These are phyloP conservation scores for Xerus inauris DNA, from an alignment of 2,113 vertebrate genomes.

Conservation along the genomic window DNA sequence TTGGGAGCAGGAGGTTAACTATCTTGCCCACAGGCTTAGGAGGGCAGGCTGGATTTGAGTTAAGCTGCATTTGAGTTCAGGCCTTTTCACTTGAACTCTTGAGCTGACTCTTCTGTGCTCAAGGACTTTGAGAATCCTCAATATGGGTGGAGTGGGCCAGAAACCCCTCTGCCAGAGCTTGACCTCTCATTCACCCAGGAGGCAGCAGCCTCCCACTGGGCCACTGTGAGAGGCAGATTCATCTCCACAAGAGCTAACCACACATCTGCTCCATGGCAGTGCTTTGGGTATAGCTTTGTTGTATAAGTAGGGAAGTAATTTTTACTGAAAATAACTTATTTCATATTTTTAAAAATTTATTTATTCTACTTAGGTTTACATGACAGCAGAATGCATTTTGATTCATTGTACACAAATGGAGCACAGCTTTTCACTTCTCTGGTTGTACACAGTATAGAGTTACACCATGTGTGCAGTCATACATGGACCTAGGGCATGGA, in stretches of 20 bases:
- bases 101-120: not conserved
- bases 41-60: not conserved
- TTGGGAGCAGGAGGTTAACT: not conserved
- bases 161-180: not conserved
- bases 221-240: not conserved
- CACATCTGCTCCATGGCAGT: not conserved
- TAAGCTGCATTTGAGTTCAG: not conserved
- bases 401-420: too few relatives aligned
- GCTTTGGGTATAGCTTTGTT: not conserved
- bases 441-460: too few relatives aligned
- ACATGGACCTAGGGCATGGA: too few relatives aligned
- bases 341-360: conserved; percentile 65
- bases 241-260: not conserved
- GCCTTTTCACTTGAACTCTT: not conserved
- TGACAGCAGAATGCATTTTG: too few relatives aligned
- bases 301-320: conserved; percentile 1
- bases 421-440: too few relatives aligned
- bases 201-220: not conserved
- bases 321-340: conserved; percentile 51
- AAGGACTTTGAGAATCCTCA: not conserved
- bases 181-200: not conserved
- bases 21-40: not conserved
- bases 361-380: too few relatives aligned
- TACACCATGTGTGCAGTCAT: too few relatives aligned
- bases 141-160: not conserved